Conservation (phyloP, 2,113 vertebrate genomes). For the Onychorhynchus coronatus region DNA sequence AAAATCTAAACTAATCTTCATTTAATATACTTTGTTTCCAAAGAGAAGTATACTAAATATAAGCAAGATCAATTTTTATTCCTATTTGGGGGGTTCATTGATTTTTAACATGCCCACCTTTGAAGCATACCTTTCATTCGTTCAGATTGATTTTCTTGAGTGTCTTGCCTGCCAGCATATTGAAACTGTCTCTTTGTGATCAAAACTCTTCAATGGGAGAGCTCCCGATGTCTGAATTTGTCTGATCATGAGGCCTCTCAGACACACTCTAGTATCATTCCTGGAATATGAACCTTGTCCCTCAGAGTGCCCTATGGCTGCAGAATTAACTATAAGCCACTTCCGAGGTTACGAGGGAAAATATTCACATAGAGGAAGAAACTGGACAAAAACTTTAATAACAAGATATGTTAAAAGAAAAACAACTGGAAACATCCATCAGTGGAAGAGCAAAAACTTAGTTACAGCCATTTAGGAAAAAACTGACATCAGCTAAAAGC, state of each 20-base stretch:
- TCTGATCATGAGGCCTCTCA: not conserved
- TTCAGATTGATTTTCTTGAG: constrained; percentile 48
- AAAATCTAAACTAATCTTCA: not conserved
- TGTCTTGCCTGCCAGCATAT: not conserved
- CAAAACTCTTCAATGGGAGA: not conserved
- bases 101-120: constrained; percentile 40
- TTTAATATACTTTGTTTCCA: constrained; percentile 11
- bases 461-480: not conserved
- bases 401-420: not conserved
- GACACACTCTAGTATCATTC: not conserved
- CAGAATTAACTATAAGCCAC: not conserved
- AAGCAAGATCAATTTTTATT: constrained; percentile 30
- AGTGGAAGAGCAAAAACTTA: not conserved
- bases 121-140: constrained; percentile 55
- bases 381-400: not conserved
- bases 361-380: not conserved
- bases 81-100: constrained; percentile 12
- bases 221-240: not conserved
- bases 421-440: not conserved
- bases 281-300: not conserved
- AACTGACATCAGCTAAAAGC: not conserved
- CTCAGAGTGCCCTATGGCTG: not conserved
- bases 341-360: not conserved
- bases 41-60: not conserved
- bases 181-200: not conserved